These are phyloP conservation scores for Clupea harengus DNA, from an alignment of 2,113 vertebrate species.

Conservation along the genomic window DNA sequence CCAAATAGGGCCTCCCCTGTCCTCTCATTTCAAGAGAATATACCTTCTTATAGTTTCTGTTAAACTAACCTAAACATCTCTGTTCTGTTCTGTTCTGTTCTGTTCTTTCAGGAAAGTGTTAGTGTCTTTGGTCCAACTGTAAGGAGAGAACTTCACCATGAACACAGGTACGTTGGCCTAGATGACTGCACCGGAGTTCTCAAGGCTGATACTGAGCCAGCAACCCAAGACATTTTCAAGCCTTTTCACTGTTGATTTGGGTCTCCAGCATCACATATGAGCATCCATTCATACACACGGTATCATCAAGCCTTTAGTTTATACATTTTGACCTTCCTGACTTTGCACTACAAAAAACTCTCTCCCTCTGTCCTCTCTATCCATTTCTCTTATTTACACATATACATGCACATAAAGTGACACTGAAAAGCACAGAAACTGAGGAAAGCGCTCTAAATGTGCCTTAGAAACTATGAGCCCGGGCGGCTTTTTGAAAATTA, in stretches of 20 bases:
- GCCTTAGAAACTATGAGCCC: no score
- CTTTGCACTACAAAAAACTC: no score
- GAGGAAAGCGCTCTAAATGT: not conserved
- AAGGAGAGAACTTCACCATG: constrained; percentile 71
- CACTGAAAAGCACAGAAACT: not conserved
- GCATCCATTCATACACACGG: no score
- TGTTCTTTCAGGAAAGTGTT: constrained; percentile 65
- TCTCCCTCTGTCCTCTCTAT: no score
- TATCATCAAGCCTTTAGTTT: no score
- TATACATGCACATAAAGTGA: not conserved
- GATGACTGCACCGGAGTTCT: not conserved
- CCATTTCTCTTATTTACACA: not conserved
- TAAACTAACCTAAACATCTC: not conserved
- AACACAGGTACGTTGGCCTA: constrained; percentile 73
- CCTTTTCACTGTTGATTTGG: not conserved
- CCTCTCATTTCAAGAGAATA: not conserved
- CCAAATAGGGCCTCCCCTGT: not conserved
- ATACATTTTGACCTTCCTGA: no score
- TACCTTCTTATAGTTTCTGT: not conserved
- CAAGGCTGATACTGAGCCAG: no score
- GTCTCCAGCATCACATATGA: not conserved
- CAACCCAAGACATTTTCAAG: not conserved
- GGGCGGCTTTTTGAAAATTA: no score
- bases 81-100: constrained; percentile 27
- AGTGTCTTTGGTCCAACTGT: constrained; percentile 48